Evolutionary conservation across 2,797 vertebrate genomes (phyloP), one percentile per base, ranked within the genome.

Genomic region (Vultur gryphus): DNA sequence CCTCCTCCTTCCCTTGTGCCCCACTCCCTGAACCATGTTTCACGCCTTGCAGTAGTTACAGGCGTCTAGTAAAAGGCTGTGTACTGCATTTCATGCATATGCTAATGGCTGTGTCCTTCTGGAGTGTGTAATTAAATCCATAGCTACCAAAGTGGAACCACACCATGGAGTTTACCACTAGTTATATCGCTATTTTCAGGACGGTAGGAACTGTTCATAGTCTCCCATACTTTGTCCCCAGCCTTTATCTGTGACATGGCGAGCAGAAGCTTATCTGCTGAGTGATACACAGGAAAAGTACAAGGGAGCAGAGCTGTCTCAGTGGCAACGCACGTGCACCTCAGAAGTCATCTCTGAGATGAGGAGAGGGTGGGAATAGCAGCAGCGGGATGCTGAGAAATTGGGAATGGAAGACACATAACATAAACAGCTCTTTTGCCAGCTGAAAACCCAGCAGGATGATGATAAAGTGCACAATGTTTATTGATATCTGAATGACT

Each of bases 401-500:
- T 54, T 29, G 20, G 72, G 75, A 83, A 88, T 67, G 84, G 65
- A 76, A 90, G 71, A 29, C 29, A 16, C 31, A 4, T 78, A 69
- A 82, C 55, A 25, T 61, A 93, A 90, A 39, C 49, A 89, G 43
- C 37, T 78, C 21, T 67, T 67, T 46, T 77, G 44, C 33, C 37
- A 90, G 55, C 77, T 91, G 70, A 95, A 95, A 95, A 65, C 67
- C 25, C 79, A 93, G 80, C 69, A 85, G 93, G 73, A 35, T 87
- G 89, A 90, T 91, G 90, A 95, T 96, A 59, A 91, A 97, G 52
- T 75, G 35, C 41, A 51, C 71, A 51, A 10, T 79, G 65, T 89
- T 95, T 94, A 95, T 91, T 97, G 91, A 85, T 86, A 71, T 71
- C 79, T 70, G 61, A 93, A 61, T 91, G 95, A 90, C 51, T 91